phyloP scores from a whole-genome alignment of 2,113 vertebrate species.

The Ranitomeya variabilis region DNA sequence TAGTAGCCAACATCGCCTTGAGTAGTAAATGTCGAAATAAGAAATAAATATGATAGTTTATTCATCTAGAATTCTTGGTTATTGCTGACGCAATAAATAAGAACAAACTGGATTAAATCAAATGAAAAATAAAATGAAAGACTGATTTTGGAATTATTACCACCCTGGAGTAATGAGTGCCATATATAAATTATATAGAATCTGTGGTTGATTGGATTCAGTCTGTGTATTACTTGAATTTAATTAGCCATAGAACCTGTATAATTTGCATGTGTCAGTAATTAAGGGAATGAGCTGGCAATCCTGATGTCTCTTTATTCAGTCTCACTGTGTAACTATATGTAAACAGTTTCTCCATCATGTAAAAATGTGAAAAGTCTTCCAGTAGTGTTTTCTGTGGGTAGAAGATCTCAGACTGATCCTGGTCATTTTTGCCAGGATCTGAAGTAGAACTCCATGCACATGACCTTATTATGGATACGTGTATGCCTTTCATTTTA shows the following conservation, averaged over 20 bases:
- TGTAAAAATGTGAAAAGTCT: neutral
- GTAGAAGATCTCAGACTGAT: neutral
- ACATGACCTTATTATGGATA: neutral
- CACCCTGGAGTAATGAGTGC: neutral
- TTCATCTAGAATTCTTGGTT: neutral
- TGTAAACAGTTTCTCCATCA: neutral
- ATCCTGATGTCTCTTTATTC: slow-evolving; percentile 2
- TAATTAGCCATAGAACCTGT: neutral
- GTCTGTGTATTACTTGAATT: neutral
- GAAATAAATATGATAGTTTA: neutral
- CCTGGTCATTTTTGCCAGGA: neutral
- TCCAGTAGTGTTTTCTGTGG: neutral
- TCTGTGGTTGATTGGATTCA: slow-evolving; percentile 4
- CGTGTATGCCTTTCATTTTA: no score
- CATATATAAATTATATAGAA: slow-evolving; percentile 6
- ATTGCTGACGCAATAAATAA: neutral
- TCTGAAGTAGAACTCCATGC: neutral
- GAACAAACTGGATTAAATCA: neutral
- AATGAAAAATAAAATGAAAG: neutral
- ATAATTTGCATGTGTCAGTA: slow-evolving; percentile 2
- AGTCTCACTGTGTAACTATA: neutral
- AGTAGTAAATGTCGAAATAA: neutral
- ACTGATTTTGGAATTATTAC: neutral
- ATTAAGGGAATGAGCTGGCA: slow-evolving; percentile 23
- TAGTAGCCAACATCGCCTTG: neutral